Base-by-base conservation (phyloP, 1,140 invertebrate species). In the Brachionus koreanus region DNA sequence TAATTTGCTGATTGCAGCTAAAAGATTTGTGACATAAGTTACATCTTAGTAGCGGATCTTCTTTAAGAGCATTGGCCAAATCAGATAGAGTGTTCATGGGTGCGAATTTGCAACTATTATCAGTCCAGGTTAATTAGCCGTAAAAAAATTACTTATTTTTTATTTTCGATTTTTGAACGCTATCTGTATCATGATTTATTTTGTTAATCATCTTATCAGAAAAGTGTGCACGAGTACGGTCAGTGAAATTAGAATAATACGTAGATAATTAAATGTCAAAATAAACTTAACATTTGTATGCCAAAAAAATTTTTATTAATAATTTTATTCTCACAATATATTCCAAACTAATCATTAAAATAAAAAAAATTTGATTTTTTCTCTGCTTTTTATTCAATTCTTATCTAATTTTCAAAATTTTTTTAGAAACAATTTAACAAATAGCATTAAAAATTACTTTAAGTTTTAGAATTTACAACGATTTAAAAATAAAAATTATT, bases 1-100 rank as follows among this genome's bases (percentile, higher is more conserved):
- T 95, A 88, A 99, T 98, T 89, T 98, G 97, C 87, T 99, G 97
- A 86, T 97, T 84, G 10, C 94, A 91, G 84, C 95, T 94, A 89
- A 98, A 98, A 7, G 95, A 95, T 85, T 97, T 69, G 12, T 9
- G 37, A 9, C 65, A 69, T 3, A 69, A 69, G 16, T 37, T 69
- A 16, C 65, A 69, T 39, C 37, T 69, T 3, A 69, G 35, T 3
- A 69, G 65, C n/a, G 33, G 37, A 16, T 69, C 35, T 16, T 69
- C 65, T 39, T 10, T n/a, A 2, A 69, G 9, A 7, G 12, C 12
- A 19, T 69, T 19, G 37, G n/a, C 16, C n/a, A 39, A 16, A 69
- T 69, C 35, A 4, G 16, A 19, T 7, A 69, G 2, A 7, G 65
- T 69, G 16, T 42, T 69, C 65, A 69, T 69, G 25, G 23, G 13